These are phyloP conservation scores for Dissostichus mawsoni DNA, from an alignment of 2,113 vertebrate species.

Conservation along the genomic window DNA sequence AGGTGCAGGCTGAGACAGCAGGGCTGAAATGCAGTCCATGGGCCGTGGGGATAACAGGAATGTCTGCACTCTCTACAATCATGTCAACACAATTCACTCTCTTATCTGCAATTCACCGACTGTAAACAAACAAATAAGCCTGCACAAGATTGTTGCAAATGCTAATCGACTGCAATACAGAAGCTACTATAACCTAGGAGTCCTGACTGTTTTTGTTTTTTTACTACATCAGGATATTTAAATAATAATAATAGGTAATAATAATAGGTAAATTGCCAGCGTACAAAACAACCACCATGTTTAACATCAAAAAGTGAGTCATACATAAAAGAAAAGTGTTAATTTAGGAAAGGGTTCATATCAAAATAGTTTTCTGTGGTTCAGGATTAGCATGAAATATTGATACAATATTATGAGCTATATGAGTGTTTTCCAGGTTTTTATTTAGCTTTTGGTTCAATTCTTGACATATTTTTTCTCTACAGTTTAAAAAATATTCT, in stretches of 20 bases:
- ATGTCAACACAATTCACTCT: conserved; percentile 64
- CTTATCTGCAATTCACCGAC: conserved; percentile 59
- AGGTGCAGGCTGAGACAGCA: conserved; percentile 56
- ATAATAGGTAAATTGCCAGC: neutral
- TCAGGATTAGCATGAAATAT: too few species aligned
- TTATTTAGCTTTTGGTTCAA: too few species aligned
- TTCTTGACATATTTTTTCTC: neutral
- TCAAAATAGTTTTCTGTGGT: too few species aligned
- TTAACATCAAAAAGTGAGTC: neutral
- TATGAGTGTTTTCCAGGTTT: too few species aligned
- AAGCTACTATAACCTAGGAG: neutral
- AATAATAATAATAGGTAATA: too few species aligned
- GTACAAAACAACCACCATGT: neutral
- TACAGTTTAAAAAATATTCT: neutral
- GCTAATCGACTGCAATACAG: conserved; percentile 25
- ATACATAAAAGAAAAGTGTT: neutral
- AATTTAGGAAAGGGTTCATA: too few species aligned
- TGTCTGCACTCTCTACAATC: conserved; percentile 65
- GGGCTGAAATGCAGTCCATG: conserved; percentile 34
- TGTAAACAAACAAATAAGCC: conserved; percentile 65
- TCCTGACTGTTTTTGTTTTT: neutral
- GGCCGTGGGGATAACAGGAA: conserved; percentile 52
- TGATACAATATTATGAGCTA: too few species aligned
- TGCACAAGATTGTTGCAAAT: conserved; percentile 25
- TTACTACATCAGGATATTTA: too few species aligned